Percentiles rank a stretch among this genome's conserved stretches.
phyloP scores from a whole-genome alignment of 37 sponge, comb jelly and placozoan species.

The Hexactinellida sp. region DNA sequence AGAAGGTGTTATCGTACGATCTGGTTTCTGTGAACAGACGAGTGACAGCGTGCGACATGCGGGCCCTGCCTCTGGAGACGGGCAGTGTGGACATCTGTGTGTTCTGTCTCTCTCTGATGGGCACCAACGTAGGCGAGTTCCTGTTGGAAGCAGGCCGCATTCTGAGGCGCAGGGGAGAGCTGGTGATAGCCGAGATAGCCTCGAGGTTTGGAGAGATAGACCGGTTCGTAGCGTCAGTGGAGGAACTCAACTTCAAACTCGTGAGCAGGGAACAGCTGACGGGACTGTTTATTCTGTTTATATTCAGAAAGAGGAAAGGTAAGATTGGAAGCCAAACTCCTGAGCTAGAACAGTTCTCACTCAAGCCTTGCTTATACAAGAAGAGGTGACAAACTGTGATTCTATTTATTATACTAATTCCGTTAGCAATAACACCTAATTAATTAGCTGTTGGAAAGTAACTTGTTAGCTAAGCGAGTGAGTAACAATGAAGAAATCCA shows the following conservation, averaged over 20 bases:
- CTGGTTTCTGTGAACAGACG: slow-evolving; percentile 52
- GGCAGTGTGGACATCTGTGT: slow-evolving; percentile 61
- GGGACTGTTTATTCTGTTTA: slow-evolving; percentile 58
- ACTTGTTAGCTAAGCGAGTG: too few species aligned
- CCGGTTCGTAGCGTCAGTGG: slow-evolving; percentile 42
- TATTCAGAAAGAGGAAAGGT: slow-evolving; percentile 28
- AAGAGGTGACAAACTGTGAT: slow-evolving; percentile 48
- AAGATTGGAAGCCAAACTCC: neutral
- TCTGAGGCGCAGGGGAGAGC: slow-evolving; percentile 35
- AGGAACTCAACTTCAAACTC: slow-evolving; percentile 50
- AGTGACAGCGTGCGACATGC: slow-evolving; percentile 86
- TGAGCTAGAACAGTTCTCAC: slow-evolving; percentile 26
- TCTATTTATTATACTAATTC: too few species aligned
- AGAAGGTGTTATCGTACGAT: slow-evolving; percentile 78
- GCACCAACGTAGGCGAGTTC: slow-evolving; percentile 75
- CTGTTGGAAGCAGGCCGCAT: slow-evolving; percentile 70
- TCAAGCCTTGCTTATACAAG: slow-evolving; percentile 91
- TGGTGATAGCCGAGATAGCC: slow-evolving; percentile 68
- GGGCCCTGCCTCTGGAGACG: slow-evolving; percentile 48
- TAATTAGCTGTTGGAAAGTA: too few species aligned
- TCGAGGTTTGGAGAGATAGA: slow-evolving; percentile 52
- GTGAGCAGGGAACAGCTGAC: slow-evolving; percentile 22
- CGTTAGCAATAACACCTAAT: too few species aligned
- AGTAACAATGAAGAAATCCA: neutral
- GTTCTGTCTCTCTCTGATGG: slow-evolving; percentile 94